Percentiles rank a stretch among this genome's conserved stretches.
Evolutionary conservation across 2,888 invertebrate species (phyloP).

Genomic region (Disparrhopalites patrizii): DNA sequence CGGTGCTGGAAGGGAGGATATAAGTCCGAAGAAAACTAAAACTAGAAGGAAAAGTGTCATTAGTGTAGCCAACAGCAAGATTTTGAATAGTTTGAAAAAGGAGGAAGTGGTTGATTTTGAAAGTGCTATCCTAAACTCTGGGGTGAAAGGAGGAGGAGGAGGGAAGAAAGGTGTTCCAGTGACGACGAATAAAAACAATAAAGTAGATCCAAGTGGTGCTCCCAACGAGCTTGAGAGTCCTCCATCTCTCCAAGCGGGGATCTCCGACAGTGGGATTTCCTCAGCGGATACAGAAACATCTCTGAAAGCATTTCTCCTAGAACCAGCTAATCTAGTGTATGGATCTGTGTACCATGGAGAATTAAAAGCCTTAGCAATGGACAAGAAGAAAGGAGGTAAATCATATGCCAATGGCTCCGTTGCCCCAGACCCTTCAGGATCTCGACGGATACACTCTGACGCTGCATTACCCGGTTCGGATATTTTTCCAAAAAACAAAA

Average conservation of each 20-base stretch:
- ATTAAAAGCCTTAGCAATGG: slow-evolving; percentile 25
- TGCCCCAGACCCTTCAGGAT: slow-evolving; percentile 26
- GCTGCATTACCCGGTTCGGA: slow-evolving; percentile 8
- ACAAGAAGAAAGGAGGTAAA: slow-evolving; percentile 25
- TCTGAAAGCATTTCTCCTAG: slow-evolving; percentile 17
- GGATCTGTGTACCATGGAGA: slow-evolving; percentile 29
- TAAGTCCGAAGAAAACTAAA: neutral
- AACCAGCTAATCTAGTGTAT: slow-evolving; percentile 25
- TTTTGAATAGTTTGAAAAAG: neutral
- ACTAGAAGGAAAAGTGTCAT: neutral
- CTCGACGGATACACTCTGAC: neutral
- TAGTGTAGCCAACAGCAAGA: neutral
- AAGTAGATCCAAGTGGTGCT: neutral
- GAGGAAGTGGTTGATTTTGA: no score
- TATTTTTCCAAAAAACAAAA: neutral
- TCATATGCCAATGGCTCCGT: slow-evolving; percentile 27
- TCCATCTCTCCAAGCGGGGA: neutral
- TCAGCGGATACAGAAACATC: slow-evolving; percentile 26
- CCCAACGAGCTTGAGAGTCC: slow-evolving; percentile 9
- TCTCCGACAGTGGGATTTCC: slow-evolving; percentile 33
- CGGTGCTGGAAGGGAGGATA: neutral
- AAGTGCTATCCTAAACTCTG: no score
- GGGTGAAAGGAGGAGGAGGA: no score
- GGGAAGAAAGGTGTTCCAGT: neutral
- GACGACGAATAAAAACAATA: neutral